Base-by-base conservation (phyloP, 2,797 vertebrate genomes). In the Yasuhikotakia modesta region DNA sequence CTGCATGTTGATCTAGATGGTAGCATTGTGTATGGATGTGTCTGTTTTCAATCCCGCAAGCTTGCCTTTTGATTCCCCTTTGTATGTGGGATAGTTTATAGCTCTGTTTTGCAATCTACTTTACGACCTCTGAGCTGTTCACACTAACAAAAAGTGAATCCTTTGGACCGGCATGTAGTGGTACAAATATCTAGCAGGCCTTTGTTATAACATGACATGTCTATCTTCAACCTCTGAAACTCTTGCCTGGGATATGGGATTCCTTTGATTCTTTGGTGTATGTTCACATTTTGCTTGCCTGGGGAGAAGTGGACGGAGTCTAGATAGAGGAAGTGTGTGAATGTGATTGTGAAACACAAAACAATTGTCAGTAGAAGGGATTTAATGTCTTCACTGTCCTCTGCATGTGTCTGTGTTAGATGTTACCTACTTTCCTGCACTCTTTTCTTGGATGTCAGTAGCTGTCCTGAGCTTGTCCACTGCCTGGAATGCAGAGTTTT, bases 1-100 rank as follows among this genome's bases (percentile, higher is more conserved):
- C 87, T 93, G 93, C 92, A 94, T 94, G 92, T 90, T 55, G 53
- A 72, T 78, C 19, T 84, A 78, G 72, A 85, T 64, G 52, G 35
- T 73, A 72, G 71, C 57, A 32, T 5, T 46, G 79, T 84, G 81
- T 85, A 86, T 88, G 87, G 90, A 91, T 92, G 89, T 86, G 74
- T 88, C 74, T 86, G 79, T 87, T 85, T 75, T 81, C 61, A 82
- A 70, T 73, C 82, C 48, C 84, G 80, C 81, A 69, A 78, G 68
- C 61, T 48, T 76, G 72, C 61, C 70, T 27, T 53, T 69, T 70
- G 39, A 70, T 80, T 69, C 55, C 83, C 74, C 68, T 82, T 35
- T 80, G 21, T 48, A 65, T 57, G 70, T 60, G 63, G 46, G 63
- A 60, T 53, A 65, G 70, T n/a, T 69, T 58, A 14, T 53, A 32